Base-by-base conservation (phyloP, 64 coral and sea anemone species). In the Porites lutea region DNA sequence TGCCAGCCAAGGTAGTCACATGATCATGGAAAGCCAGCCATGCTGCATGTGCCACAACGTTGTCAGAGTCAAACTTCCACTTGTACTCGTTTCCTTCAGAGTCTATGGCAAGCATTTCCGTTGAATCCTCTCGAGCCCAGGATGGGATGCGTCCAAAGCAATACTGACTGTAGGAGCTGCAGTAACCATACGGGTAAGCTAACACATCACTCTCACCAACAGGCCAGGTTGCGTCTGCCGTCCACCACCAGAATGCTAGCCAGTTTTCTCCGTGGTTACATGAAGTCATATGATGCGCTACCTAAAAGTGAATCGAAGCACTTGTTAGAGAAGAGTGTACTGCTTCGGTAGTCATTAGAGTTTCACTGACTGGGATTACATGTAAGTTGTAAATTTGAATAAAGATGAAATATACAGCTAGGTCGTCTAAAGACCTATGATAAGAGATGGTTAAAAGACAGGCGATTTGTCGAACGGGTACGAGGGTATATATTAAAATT, bases 11-110 rank as follows among this genome's bases (percentile, higher is more conserved):
- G 16, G 78, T 90, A 14, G 65, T 58, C 82, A 77, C 71, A 22
- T 92, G 90, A 78, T 92, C 82, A 57, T 92, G 90, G 64, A 92
- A 92, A 0, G 90, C 90, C 21, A 64, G 20, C 90, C 90, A 92
- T 1, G 90, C 90, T 10, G 90, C 79, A 77, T 92, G 90, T 59
- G 90, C 90, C 50, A 84, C 71, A 4, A 70, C 44, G 12, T 86
- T 92, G 59, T 75, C 18, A 1, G 90, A 92, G 57, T 79, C 71
- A 86, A 92, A 92, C 13, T 86, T 86, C 90, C 90, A 92, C 45
- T 50, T 14, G 6, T 76, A 86, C 68, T 92, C 79, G 82, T 86
- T 92, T 75, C 82, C 90, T 55, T 68, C 72, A 2, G 90, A 86
- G 59, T 92, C 90, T 1, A 92, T 71, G 13, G 90, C 90, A 48